Conservation (phyloP, 1,140 invertebrate species). For the Drosophila chauvacae region DNA sequence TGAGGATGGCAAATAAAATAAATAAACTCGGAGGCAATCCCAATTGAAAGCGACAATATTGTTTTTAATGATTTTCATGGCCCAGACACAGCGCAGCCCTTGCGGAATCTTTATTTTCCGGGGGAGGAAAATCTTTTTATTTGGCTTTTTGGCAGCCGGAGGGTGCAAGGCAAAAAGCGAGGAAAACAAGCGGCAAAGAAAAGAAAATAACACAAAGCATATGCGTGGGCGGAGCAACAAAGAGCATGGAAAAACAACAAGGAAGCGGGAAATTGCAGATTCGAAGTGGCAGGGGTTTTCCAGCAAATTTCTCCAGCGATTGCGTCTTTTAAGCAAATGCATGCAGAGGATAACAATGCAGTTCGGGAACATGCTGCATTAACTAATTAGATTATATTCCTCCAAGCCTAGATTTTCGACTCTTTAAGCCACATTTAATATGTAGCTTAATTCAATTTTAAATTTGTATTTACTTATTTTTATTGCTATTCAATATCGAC, state of each 20-base stretch:
- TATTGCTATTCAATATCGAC: neutral
- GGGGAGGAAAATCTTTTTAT: slow-evolving; percentile 49
- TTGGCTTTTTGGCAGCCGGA: slow-evolving; percentile 60
- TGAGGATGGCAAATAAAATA: slow-evolving; percentile 61
- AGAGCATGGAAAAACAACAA: slow-evolving; percentile 50
- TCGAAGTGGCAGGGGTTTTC: neutral
- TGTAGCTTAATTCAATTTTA: neutral
- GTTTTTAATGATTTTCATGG: slow-evolving; percentile 76
- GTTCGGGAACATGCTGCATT: slow-evolving; percentile 42
- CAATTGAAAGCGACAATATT: slow-evolving; percentile 75
- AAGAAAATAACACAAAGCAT: slow-evolving; percentile 58
- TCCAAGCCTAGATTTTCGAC: no score
- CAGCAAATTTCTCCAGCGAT: neutral
- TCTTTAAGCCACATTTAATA: neutral
- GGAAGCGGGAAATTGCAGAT: slow-evolving; percentile 18
- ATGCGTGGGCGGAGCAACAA: slow-evolving; percentile 63
- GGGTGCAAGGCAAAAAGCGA: slow-evolving; percentile 30
- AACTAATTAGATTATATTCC: slow-evolving; percentile 50
- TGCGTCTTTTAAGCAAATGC: slow-evolving; percentile 18
- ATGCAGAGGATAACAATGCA: slow-evolving; percentile 30
- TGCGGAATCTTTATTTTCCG: slow-evolving; percentile 38
- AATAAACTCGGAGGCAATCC: slow-evolving; percentile 63
- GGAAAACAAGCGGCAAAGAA: slow-evolving; percentile 23
- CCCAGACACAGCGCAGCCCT: slow-evolving; percentile 27
- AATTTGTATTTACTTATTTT: neutral